A percentile compares a stretch with the other conserved stretches of the same genome.
Conservation (phyloP, 2,888 invertebrate species). For the Heliconius ethilla region DNA sequence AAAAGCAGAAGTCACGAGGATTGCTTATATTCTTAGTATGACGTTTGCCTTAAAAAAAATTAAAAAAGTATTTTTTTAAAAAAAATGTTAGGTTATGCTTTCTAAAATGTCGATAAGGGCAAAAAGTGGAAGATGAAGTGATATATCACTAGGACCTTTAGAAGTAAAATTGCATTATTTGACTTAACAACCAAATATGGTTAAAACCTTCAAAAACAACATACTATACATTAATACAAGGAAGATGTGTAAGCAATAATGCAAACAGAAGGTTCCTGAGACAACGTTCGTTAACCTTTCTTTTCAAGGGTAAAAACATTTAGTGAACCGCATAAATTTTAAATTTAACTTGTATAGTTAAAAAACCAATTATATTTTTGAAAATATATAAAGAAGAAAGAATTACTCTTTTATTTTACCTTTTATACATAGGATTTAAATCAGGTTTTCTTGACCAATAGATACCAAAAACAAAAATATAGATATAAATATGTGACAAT, state of each 20-base stretch:
- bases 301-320: conserved; percentile 21
- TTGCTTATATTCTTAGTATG: too few relatives aligned
- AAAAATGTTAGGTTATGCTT: too few relatives aligned
- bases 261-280: neutral
- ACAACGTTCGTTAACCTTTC: conserved; percentile 10
- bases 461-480: too few relatives aligned
- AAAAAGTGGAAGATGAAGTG: neutral
- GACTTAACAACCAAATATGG: neutral
- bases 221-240: neutral
- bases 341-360: neutral
- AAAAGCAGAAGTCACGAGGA: too few relatives aligned
- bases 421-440: too few relatives aligned
- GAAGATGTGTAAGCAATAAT: neutral
- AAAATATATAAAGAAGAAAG: neutral
- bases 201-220: neutral
- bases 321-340: neutral
- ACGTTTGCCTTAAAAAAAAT: too few relatives aligned
- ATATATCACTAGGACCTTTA: neutral
- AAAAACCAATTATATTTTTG: neutral
- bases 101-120: neutral
- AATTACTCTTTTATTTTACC: too few relatives aligned
- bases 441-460: too few relatives aligned
- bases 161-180: neutral
- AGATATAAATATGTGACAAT: too few relatives aligned
- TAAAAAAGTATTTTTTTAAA: too few relatives aligned